These are phyloP conservation scores for Pluvianellus socialis DNA, from an alignment of 2,113 vertebrate genomes.

Conservation along the genomic window DNA sequence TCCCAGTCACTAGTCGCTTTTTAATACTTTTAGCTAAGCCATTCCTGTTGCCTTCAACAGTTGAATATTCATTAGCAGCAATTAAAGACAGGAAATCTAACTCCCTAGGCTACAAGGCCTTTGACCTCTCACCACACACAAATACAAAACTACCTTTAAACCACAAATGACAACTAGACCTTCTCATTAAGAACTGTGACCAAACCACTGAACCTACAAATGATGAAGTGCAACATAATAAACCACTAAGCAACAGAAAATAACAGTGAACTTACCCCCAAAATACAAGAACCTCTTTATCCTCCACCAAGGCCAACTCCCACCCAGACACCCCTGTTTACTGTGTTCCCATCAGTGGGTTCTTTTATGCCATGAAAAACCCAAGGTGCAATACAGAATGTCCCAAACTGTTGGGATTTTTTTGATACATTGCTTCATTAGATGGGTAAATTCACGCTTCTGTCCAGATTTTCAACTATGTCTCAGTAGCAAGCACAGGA, in stretches of 20 bases:
- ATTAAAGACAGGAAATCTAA: background rate
- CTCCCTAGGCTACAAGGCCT: background rate
- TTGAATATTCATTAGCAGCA: background rate
- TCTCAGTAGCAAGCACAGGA: background rate
- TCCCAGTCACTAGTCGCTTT: background rate
- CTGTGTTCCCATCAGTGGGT: background rate
- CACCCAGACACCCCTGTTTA: background rate
- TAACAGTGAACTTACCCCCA: background rate
- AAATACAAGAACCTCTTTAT: background rate
- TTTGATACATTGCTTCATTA: background rate
- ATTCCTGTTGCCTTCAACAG: background rate
- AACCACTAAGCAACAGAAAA: background rate
- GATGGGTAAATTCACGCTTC: background rate
- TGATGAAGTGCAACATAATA: background rate
- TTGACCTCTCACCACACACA: background rate
- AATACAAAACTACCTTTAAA: background rate
- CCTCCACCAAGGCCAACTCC: background rate
- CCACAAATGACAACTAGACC: background rate
- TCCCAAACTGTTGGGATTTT: rapidly evolving
- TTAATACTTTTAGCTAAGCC: background rate
- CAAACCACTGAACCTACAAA: background rate
- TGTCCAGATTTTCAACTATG: background rate
- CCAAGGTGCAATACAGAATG: background rate
- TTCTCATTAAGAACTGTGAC: background rate
- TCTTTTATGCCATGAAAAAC: background rate